These are phyloP conservation scores for Urechis unicinctus DNA, from an alignment of 2,888 invertebrate genomes.

Conservation along the genomic window DNA sequence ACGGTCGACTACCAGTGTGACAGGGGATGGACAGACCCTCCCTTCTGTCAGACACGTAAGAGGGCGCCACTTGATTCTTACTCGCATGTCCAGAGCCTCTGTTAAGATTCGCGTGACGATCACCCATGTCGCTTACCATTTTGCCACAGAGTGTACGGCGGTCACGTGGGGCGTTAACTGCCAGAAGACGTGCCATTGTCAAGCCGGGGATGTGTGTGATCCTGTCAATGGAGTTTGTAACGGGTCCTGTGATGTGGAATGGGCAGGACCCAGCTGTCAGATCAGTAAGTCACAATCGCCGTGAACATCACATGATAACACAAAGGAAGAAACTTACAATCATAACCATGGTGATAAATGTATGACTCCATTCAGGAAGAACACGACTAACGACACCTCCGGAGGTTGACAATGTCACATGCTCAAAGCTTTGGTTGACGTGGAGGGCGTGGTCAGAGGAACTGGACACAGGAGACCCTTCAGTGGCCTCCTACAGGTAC, in stretches of 20 bases:
- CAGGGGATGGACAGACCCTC: conserved; percentile 32
- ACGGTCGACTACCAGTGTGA: conserved; percentile 29
- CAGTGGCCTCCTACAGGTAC: conserved; percentile 18
- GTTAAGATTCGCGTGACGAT: background rate
- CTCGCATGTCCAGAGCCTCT: too few relatives aligned
- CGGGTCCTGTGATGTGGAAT: conserved; percentile 32
- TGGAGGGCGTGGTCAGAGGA: conserved; percentile 34
- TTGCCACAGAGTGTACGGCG: conserved; percentile 31
- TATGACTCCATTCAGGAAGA: conserved; percentile 8
- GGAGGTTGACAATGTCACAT: conserved; percentile 22
- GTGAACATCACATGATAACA: background rate
- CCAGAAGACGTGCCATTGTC: conserved; percentile 36
- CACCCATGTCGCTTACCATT: conserved; percentile 1
- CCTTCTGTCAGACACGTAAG: conserved; percentile 34
- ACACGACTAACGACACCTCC: conserved; percentile 24
- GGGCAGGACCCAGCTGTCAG: conserved; percentile 39
- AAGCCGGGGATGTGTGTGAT: conserved; percentile 28
- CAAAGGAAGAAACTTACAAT: too few relatives aligned
- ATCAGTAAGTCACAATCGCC: conserved; percentile 27
- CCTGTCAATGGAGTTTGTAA: conserved; percentile 35
- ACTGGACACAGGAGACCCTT: conserved; percentile 32
- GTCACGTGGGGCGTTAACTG: conserved; percentile 36
- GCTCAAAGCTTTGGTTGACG: conserved; percentile 25
- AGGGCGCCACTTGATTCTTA: too few relatives aligned
- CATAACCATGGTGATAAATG: background rate